phyloP scores from a whole-genome alignment of 2,797 vertebrate genomes.

The Mus minutoides region DNA sequence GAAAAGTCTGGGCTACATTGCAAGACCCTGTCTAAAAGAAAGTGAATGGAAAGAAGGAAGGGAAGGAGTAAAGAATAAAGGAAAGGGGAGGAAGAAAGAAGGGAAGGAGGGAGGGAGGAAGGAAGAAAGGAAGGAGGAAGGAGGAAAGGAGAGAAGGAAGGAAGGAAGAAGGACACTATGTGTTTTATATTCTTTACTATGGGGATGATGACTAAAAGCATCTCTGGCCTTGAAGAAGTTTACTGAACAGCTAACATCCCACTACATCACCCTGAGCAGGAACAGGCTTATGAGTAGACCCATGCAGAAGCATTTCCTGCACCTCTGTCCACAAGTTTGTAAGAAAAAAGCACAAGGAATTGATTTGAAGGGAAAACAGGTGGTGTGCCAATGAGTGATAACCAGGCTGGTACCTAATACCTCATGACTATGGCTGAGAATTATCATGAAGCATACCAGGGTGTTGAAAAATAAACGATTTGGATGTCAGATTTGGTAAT shows the following conservation, averaged over 20 bases:
- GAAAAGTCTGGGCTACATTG: background rate
- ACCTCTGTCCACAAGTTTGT: background rate
- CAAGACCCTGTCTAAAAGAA: background rate
- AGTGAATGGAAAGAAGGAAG: no score
- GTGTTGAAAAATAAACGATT: conserved; percentile 70
- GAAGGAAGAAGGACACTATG: background rate
- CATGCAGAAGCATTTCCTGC: background rate
- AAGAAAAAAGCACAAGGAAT: conserved; percentile 31
- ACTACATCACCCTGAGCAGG: background rate
- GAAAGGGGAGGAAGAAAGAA: no score
- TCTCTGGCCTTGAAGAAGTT: background rate
- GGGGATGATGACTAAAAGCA: background rate
- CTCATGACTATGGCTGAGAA: conserved; percentile 53
- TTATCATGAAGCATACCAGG: conserved; percentile 27
- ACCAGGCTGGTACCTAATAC: conserved; percentile 22
- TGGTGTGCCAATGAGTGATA: conserved; percentile 33
- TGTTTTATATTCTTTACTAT: background rate
- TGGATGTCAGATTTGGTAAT: conserved; percentile 64
- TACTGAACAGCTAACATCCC: background rate
- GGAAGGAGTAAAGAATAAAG: no score
- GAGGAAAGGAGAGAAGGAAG: no score
- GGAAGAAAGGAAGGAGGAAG: rapidly evolving
- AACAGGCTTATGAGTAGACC: background rate
- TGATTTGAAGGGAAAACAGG: conserved; percentile 35
- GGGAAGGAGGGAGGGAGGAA: background rate